Evolutionary conservation across 2,113 vertebrate species (phyloP), one percentile per base, ranked within the genome.

Genomic region (Dascyllus trimaculatus): DNA sequence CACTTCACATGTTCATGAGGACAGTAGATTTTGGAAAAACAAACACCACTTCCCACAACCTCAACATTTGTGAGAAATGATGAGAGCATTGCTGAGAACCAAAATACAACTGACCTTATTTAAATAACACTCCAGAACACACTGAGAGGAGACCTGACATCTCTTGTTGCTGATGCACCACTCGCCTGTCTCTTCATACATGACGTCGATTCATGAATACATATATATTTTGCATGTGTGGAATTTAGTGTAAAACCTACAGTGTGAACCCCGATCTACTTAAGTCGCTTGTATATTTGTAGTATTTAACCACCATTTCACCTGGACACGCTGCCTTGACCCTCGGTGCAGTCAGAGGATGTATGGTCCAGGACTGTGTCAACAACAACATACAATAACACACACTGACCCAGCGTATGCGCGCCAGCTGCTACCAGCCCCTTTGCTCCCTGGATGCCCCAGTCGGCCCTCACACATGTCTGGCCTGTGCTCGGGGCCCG

Each of bases 341-440:
- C 85, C 66, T 1, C 1, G 35, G 43, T 46, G 58, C 10, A 45
- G 63, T 70, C 76, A 65, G 69, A 80, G 80, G 80, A 76, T 85
- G 80, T 66, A 22, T 5, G 26, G 24, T 75, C 77, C 59, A 11
- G 73, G 70, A 49, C 46, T 59, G 74, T 68, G 64, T 75, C 76
- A 69, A 25, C 54, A 65, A 35, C 69, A 76, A 49, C 87, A 58
- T 7, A 21, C 56, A 61, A 74, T 25, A 61, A 59, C 67, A 77
- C 32, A 68, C 62, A 45, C 52, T 25, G 40, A 67, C 43, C 40
- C 45, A 10, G 49, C 25, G 4, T n/a, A 5, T 64, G 66, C 35
- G 0, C 75, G 56, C 82, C 86, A 87, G 88, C 88, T 91, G 88
- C 65, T 78, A 14, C 68, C 77, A 75, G 22, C 13, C 49, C 77